These are phyloP conservation scores for Silurus glanis DNA, from an alignment of 2,113 vertebrate genomes.

Conservation along the genomic window DNA sequence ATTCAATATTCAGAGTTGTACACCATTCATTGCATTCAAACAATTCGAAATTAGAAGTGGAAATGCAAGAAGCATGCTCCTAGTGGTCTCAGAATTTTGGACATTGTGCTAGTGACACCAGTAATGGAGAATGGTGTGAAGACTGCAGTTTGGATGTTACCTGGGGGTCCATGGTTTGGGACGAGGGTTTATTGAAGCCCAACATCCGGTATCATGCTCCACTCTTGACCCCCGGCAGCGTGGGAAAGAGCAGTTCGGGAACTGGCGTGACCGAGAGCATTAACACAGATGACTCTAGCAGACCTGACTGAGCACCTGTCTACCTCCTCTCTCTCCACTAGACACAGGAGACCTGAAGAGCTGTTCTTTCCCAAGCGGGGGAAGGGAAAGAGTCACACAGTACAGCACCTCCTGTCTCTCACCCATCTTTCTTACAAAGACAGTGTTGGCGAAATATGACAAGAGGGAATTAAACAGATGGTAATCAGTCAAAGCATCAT, in stretches of 20 bases:
- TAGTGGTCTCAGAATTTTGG: background rate
- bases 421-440: constrained; percentile 26
- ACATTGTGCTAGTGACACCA: background rate
- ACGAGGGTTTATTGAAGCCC: constrained; percentile 26
- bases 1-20: too few relatives aligned
- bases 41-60: background rate
- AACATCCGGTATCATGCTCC: constrained; percentile 59
- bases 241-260: constrained; percentile 70
- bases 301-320: constrained; percentile 68
- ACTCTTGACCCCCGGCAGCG: constrained; percentile 68
- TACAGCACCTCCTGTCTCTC: constrained; percentile 27
- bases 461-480: constrained; percentile 29
- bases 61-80: background rate
- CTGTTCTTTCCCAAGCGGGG: constrained; percentile 22
- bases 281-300: constrained; percentile 75
- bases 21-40: too few relatives aligned
- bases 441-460: constrained; percentile 29
- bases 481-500: constrained; percentile 20
- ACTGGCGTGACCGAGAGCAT: constrained; percentile 70
- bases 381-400: background rate
- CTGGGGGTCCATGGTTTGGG: constrained; percentile 6
- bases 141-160: constrained; percentile 14
- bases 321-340: constrained; percentile 38
- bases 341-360: constrained; percentile 33
- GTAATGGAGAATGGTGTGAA: background rate